phyloP scores from a whole-genome alignment of 2,888 invertebrate genomes.

The Apeira syringaria region DNA sequence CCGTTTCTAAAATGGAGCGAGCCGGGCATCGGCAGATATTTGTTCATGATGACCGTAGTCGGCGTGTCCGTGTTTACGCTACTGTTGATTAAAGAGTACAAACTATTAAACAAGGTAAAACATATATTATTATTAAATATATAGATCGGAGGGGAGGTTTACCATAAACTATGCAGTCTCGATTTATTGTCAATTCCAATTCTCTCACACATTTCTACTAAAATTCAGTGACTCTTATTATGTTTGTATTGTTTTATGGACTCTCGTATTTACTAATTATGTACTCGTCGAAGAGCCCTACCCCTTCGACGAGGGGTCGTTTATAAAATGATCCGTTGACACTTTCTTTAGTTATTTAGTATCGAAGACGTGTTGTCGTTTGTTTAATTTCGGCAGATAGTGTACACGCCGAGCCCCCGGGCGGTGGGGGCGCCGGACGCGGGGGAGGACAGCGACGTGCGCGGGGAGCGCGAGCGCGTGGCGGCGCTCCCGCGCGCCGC shows the following conservation, averaged over 20 bases:
- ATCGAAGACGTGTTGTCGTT: too few species aligned
- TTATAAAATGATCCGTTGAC: too few species aligned
- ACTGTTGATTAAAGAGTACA: slow-evolving; percentile 86
- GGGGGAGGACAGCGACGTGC: slow-evolving; percentile 84
- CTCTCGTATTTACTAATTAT: too few species aligned
- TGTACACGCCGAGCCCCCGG: slow-evolving; percentile 43
- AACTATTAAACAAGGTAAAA: slow-evolving; percentile 74
- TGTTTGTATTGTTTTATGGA: too few species aligned
- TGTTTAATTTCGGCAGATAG: slow-evolving; percentile 41
- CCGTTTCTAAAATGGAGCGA: slow-evolving; percentile 86
- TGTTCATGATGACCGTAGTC: slow-evolving; percentile 85
- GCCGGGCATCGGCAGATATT: slow-evolving; percentile 89
- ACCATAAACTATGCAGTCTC: too few species aligned
- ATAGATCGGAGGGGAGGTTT: too few species aligned
- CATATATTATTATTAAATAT: background rate
- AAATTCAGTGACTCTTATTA: too few species aligned
- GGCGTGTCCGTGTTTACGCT: slow-evolving; percentile 84
- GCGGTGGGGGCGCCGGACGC: slow-evolving; percentile 40
- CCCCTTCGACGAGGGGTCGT: too few species aligned
- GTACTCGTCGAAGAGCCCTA: too few species aligned
- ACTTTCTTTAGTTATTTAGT: too few species aligned
- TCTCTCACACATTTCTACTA: too few species aligned
- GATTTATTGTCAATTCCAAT: too few species aligned
- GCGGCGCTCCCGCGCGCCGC: slow-evolving; percentile 60
- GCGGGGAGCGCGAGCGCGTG: slow-evolving; percentile 77